Evolutionary conservation across 2,113 vertebrate species (phyloP), one percentile per base, ranked within the genome.

Genomic region (Pseudorectes ferrugineus): DNA sequence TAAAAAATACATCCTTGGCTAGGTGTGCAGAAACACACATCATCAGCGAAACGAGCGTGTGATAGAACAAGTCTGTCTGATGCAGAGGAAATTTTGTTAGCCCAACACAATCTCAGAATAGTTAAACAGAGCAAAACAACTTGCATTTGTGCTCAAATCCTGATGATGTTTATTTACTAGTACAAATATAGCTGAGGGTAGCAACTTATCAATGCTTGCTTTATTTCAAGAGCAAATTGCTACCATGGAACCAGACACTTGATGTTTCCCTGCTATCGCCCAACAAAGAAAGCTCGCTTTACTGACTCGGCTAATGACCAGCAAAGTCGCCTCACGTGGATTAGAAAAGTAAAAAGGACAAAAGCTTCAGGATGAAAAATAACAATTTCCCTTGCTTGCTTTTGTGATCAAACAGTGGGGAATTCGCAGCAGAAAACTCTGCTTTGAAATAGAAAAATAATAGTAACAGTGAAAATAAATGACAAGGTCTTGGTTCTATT

Each of bases 111-210:
- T 85, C 93, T 85, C 91, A 65, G 93, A 83, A 93, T 67, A 92
- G 92, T 85, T 92, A 91, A 97, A 94, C 45, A 81, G 89, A 58
- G 91, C 73, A 63, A 95, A 95, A 91, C 89, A 89, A 75, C 40
- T 10, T 61, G 93, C 55, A 91, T 95, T 95, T 95, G 89, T 95
- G 93, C 93, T 95, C 84, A 68, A 55, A 85, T 81, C 89, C 91
- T 31, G 77, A 83, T 93, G 93, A 96, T 96, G 95, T 96, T 95
- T 96, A 95, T 97, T 97, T 95, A 95, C 89, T 54, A 94, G 93
- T 89, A 97, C 95, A 96, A 97, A 96, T 92, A 93, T 79, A 96
- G 95, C 94, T 96, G 89, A 97, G 92, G 89, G 95, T 94, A 93
- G 89, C 88, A 92, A 96, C 89, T 93, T 94, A 85, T 85, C 82